Base-by-base conservation (phyloP, 2,113 vertebrate genomes). In the Aleadryas rufinucha region DNA sequence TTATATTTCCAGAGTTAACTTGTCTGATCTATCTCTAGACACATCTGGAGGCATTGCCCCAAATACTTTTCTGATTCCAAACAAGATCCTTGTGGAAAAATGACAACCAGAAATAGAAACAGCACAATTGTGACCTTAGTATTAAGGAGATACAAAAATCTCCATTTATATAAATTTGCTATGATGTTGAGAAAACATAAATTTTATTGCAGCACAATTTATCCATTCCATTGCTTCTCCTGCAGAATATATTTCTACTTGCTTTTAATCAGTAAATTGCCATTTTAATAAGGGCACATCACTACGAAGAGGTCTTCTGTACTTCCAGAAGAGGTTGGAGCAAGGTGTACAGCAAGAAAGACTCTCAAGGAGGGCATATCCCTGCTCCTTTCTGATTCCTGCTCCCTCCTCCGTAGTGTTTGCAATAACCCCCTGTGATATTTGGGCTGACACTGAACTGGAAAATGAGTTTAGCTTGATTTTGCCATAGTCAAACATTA, bases 391-490 rank as follows among this genome's bases (percentile, higher is more conserved):
- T 64, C 68, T 19, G 47, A 39, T 21, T 49, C 37, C 44, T 93
- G 14, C n/a, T 76, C 30, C 18, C 54, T 45, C 26, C 23, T 45
- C 63, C 13, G 26, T 1, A 33, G 23, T 16, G 50, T 83, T 57
- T 80, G 39, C 85, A 90, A 56, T 26, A 64, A 7, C 10, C 21
- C 26, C 10, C 13, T 6, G 11, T 18, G 50, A 37, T 81, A 78
- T 75, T 70, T 60, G 54, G 35, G 68, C 60, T 87, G 76, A 89
- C 64, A 63, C 11, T 60, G 63, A 92, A 77, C 63, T 63, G 79
- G 80, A 88, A 95, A 95, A 93, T 66, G 47, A 86, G 56, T 80
- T 95, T 75, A 92, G 68, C 64, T 89, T 70, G 60, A 60, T 92
- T 95, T 90, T 81, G 66, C 54, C 76, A 47, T 13, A 86, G 77